phyloP scores from a whole-genome alignment of 2,797 vertebrate species.

The Pseudopleuronectes americanus region DNA sequence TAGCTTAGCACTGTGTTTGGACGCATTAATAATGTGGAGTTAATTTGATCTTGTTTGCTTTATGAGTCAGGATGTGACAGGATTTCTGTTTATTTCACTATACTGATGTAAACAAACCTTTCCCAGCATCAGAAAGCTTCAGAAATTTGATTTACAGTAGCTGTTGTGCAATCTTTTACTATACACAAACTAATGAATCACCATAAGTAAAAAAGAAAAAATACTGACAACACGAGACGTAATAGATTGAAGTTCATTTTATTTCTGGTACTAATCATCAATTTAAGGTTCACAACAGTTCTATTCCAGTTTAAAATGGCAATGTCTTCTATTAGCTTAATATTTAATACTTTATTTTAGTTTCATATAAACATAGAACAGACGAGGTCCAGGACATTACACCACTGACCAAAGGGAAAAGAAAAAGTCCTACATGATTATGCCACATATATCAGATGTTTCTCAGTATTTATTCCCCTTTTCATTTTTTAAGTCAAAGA shows the following conservation, averaged over 20 bases:
- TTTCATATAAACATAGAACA: not conserved
- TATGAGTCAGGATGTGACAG: too few species aligned
- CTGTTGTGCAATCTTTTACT: too few species aligned
- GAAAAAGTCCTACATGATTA: too few species aligned
- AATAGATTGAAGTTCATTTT: slow-evolving; percentile 35
- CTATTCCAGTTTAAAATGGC: not conserved
- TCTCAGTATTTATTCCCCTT: too few species aligned
- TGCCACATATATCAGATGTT: too few species aligned
- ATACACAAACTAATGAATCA: too few species aligned
- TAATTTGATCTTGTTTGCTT: not conserved
- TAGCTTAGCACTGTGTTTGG: not conserved
- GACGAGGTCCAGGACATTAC: not conserved
- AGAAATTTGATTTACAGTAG: too few species aligned
- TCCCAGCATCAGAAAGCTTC: too few species aligned
- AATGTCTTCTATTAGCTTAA: slow-evolving; percentile 5
- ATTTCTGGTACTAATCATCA: slow-evolving; percentile 43
- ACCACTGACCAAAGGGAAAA: not conserved
- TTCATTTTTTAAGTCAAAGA: not conserved
- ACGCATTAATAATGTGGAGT: not conserved
- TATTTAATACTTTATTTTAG: not conserved
- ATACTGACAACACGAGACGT: not conserved
- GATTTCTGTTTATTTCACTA: too few species aligned
- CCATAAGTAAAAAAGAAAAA: not conserved
- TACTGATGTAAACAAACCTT: too few species aligned
- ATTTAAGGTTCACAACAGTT: slow-evolving; percentile 45